phyloP scores from a whole-genome alignment of 2,797 vertebrate species.

The Syngnathus acus region DNA sequence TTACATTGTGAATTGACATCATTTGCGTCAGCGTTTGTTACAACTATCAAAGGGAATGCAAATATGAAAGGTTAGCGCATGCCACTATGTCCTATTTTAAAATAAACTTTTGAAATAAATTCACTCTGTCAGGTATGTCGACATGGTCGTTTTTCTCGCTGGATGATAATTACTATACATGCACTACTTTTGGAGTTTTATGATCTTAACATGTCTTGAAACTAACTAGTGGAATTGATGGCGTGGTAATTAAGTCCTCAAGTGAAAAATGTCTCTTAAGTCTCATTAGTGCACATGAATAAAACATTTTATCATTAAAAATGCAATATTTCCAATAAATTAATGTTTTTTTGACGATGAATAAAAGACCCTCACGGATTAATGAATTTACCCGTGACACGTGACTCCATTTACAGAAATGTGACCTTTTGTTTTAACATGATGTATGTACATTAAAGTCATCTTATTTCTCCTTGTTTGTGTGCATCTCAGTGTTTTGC shows the following conservation, averaged over 20 bases:
- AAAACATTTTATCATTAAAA: not conserved
- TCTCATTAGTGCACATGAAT: not conserved
- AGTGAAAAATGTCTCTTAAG: not conserved
- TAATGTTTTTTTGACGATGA: not conserved
- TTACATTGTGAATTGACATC: not conserved
- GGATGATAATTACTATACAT: not conserved
- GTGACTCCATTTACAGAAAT: too few species aligned
- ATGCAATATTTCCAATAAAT: not conserved
- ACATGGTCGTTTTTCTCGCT: not conserved
- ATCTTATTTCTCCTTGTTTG: not conserved
- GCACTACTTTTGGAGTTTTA: not conserved
- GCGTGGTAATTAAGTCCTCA: not conserved
- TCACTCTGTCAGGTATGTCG: not conserved
- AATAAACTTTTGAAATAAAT: not conserved
- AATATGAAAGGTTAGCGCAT: not conserved
- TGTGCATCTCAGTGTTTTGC: constrained; percentile 80
- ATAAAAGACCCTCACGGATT: not conserved
- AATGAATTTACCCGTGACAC: not conserved
- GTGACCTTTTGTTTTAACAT: too few species aligned
- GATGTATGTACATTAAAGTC: not conserved
- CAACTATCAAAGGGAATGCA: not conserved
- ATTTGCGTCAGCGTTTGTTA: not conserved
- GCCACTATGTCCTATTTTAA: not conserved
- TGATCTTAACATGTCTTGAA: not conserved
- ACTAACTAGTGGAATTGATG: not conserved